phyloP scores from a whole-genome alignment of 2,113 vertebrate genomes.

The Cyphomyrus plagiostoma region DNA sequence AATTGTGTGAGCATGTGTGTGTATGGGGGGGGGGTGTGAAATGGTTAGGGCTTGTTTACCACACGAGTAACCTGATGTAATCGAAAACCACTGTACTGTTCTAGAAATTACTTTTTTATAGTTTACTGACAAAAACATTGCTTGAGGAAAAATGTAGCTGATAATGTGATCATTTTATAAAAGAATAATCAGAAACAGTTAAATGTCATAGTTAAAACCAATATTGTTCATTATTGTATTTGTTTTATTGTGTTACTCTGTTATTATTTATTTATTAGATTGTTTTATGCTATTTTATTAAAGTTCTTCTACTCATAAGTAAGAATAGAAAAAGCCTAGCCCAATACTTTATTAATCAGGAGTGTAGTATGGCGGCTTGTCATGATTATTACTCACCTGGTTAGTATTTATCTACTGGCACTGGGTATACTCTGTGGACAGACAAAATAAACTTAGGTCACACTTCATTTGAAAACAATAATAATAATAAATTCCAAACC shows the following conservation, averaged over 20 bases:
- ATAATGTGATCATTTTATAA: neutral
- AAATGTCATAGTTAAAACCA: neutral
- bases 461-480: constrained; percentile 34
- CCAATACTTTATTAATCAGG: neutral
- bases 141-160: neutral
- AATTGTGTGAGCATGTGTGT: constrained; percentile 15
- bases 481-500: constrained; percentile 12
- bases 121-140: neutral
- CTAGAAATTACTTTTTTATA: constrained; percentile 6
- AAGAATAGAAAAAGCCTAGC: neutral
- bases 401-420: neutral
- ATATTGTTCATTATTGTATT: neutral
- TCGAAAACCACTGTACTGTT: neutral
- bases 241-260: neutral
- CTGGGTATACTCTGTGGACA: neutral
- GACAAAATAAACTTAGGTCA: constrained; percentile 16
- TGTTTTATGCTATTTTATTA: neutral
- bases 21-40: neutral
- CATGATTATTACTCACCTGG: neutral
- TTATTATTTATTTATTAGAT: neutral
- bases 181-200: neutral
- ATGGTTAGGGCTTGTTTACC: constrained; percentile 12
- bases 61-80: neutral
- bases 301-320: neutral
- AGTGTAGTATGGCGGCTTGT: neutral